Base-by-base conservation (phyloP, 2,797 vertebrate genomes). In the Chrysocyon brachyurus region DNA sequence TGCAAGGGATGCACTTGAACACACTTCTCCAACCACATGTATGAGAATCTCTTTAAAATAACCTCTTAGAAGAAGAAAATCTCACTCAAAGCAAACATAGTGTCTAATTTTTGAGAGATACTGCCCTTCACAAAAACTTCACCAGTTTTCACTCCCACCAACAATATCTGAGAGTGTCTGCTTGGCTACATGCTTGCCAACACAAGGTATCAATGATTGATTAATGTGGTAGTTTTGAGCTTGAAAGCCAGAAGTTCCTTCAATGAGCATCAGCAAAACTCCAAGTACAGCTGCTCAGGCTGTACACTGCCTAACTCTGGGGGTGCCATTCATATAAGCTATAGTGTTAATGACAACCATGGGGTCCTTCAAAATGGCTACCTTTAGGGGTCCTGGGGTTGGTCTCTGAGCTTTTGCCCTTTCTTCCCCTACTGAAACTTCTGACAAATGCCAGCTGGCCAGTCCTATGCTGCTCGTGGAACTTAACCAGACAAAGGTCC, bases 381-480 rank as follows among this genome's bases (percentile, higher is more conserved):
- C 17, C 9, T 36, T 15, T 24, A 15, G 33, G 6, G 2, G 4
- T 19, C 1, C n/a, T 22, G 21, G 2, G 14, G 3, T 49, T 0
- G 1, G 19, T 70, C 56, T 70, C 59, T 57, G 24, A 73, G 56
- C 21, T 1, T 24, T 8, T 54, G 11, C 31, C 12, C 33, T 49
- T 72, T 91, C 84, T 81, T 85, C 56, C 12, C 78, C 36, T 57
- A 36, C 16, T 56, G 31, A 28, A 16, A 33, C 33, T 22, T 17
- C 46, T 77, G 19, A 57, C 22, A 28, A 49, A 10, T 57, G 17
- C 22, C 75, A 64, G 6, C 77, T 64, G 33, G 24, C 36, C 12
- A 31, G 4, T 31, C 77, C 89, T 56, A 4, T 5, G 14, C n/a
- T 40, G 2, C 26, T 70, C 24, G 4, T 2, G 31, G 88, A 40